These are phyloP conservation scores for Halcyon senegalensis DNA, from an alignment of 2,113 vertebrate genomes.

Conservation along the genomic window DNA sequence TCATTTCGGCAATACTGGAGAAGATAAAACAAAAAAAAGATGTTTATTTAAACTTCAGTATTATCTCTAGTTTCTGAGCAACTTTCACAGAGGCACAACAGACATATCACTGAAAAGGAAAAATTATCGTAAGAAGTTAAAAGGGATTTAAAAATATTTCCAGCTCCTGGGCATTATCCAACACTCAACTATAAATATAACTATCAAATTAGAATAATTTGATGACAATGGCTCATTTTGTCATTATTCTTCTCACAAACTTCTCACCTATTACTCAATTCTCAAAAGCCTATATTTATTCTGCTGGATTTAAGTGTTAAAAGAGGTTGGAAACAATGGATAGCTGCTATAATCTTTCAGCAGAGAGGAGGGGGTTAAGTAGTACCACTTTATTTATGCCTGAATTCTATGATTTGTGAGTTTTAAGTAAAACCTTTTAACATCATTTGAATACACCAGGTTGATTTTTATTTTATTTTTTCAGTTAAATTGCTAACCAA, in stretches of 20 bases:
- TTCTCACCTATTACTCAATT: not conserved
- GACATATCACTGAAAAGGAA: slow-evolving; percentile 6
- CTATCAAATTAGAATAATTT: slow-evolving; percentile 44
- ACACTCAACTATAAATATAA: slow-evolving; percentile 20
- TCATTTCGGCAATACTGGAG: not conserved
- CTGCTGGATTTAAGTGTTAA: slow-evolving; percentile 19
- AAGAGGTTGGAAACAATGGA: not conserved
- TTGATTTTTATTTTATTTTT: not conserved
- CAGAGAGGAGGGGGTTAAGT: slow-evolving; percentile 24
- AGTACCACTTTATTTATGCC: slow-evolving; percentile 40
- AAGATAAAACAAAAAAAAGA: not conserved
- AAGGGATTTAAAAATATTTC: slow-evolving; percentile 52
- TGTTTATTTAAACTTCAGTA: not conserved
- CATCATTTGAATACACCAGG: slow-evolving; percentile 47
- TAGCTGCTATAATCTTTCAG: not conserved
- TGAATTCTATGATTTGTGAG: slow-evolving; percentile 57
- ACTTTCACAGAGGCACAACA: not conserved
- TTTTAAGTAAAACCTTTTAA: slow-evolving; percentile 55
- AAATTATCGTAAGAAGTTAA: slow-evolving; percentile 34
- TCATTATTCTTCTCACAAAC: slow-evolving; percentile 39
- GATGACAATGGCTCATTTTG: not conserved
- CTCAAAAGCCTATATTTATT: slow-evolving; percentile 25
- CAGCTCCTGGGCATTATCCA: slow-evolving; percentile 35
- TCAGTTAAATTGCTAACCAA: slow-evolving; percentile 61
- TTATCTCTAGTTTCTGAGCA: not conserved